These are phyloP conservation scores for Camelus bactrianus DNA, from an alignment of 2,113 vertebrate species.

Conservation along the genomic window DNA sequence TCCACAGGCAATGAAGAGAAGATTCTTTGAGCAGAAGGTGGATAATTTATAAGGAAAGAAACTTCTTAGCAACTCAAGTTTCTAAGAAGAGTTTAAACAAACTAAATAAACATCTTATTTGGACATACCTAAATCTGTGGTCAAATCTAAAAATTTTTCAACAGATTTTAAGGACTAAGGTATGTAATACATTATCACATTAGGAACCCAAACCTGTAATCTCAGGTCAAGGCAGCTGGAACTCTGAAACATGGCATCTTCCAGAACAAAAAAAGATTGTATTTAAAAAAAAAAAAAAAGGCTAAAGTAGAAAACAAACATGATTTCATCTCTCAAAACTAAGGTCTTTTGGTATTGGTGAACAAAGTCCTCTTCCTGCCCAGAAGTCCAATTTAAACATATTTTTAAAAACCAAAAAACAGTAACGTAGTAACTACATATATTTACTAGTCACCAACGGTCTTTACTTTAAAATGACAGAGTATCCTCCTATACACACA, in stretches of 20 bases:
- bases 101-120: slow-evolving; percentile 42
- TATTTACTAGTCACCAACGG: not conserved
- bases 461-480: slow-evolving; percentile 32
- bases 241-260: slow-evolving; percentile 30
- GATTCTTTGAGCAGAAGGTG: not conserved
- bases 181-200: not conserved
- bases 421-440: not conserved
- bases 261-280: not conserved
- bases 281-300: slow-evolving; percentile 17
- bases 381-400: slow-evolving; percentile 16
- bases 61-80: slow-evolving; percentile 30
- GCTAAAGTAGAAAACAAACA: slow-evolving; percentile 44
- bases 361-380: slow-evolving; percentile 38
- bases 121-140: not conserved
- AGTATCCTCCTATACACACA: not conserved
- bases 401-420: slow-evolving; percentile 26
- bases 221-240: slow-evolving; percentile 4
- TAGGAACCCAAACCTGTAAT: slow-evolving; percentile 50
- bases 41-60: not conserved
- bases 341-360: not conserved
- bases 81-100: slow-evolving; percentile 26
- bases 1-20: not conserved
- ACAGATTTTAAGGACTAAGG: slow-evolving; percentile 19
- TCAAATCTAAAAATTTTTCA: slow-evolving; percentile 34
- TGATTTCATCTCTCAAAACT: not conserved